Evolutionary conservation across 2,888 invertebrate genomes (phyloP).

Genomic region (Apotomis betuletana): DNA sequence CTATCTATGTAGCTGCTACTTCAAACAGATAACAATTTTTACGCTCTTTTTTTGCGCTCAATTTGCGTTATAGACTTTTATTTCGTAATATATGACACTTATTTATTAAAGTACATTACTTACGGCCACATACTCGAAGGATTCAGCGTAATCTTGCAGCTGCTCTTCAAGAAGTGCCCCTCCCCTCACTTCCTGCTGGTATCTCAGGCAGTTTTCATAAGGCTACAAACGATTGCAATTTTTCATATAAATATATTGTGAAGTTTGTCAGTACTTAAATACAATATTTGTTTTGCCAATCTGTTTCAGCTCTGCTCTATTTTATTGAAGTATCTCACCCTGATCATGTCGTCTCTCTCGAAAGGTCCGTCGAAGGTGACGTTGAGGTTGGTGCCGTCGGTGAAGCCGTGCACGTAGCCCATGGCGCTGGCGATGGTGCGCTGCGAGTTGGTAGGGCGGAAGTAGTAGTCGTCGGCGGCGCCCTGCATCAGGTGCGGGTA

Average conservation of each 20-base stretch:
- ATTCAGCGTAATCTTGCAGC: slow-evolving; percentile 31
- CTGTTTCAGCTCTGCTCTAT: too few relatives aligned
- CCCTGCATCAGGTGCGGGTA: slow-evolving; percentile 59
- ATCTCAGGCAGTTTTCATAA: slow-evolving; percentile 64
- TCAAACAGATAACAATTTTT: too few relatives aligned
- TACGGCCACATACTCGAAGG: slow-evolving; percentile 37
- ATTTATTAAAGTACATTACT: slow-evolving; percentile 13
- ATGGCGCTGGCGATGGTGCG: slow-evolving; percentile 79
- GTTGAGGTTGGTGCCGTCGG: slow-evolving; percentile 38
- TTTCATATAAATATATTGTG: too few relatives aligned
- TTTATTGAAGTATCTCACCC: slow-evolving; percentile 41
- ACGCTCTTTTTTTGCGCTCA: too few relatives aligned
- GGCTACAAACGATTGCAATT: slow-evolving; percentile 42
- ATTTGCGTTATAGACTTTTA: too few relatives aligned
- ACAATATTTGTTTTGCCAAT: neutral
- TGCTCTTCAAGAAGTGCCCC: slow-evolving; percentile 42
- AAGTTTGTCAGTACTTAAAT: too few relatives aligned
- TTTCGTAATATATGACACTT: too few relatives aligned
- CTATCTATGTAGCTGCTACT: too few relatives aligned
- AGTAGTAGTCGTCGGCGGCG: slow-evolving; percentile 72
- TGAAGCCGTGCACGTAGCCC: slow-evolving; percentile 77
- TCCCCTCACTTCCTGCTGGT: slow-evolving; percentile 56
- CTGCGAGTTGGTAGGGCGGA: slow-evolving; percentile 78
- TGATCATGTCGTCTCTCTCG: slow-evolving; percentile 44
- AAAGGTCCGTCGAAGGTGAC: slow-evolving; percentile 44